Base-by-base conservation (phyloP, 2,888 invertebrate species). In the Polia nebulosa region DNA sequence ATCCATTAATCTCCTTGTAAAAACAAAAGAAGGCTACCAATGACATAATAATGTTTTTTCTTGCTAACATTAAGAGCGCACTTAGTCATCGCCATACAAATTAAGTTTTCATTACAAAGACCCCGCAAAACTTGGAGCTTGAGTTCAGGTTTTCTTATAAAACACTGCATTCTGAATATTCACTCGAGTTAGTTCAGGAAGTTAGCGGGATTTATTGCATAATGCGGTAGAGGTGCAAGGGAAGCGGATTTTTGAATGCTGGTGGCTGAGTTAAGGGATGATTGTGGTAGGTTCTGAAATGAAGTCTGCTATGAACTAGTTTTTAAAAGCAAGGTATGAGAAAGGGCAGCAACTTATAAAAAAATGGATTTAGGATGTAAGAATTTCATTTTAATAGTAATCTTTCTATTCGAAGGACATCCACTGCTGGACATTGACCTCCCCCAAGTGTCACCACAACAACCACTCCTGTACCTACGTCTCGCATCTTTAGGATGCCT, bases 171-270 rank as follows among this genome's bases (percentile, higher is more conserved):
- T 77, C 63, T 56, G 82, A 80, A 74, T 70, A 76, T 78, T 72
- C 69, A 78, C 56, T 66, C 73, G 67, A 81, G 86, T 82, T 85
- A 76, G 79, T 76, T 78, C 71, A 49, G 74, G 58, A 82, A 85
- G 83, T 85, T 84, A 65, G 72, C 29, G 63, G 75, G 78, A 84
- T 86, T 86, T 86, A 85, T 87, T 85, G 80, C 76, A 81, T 83
- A 79, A 84, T 79, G 81, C 79, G 81, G 60, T 49, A 39, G 41
- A 72, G 63, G 60, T 82, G 80, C 82, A 79, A 55, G 45, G 66
- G 59, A 41, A 57, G 70, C 63, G 44, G 36, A 20, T 49, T 71
- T 72, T 29, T 66, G 22, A 34, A 56, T 52, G 34, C 53, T 60
- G 55, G 44, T 53, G 39, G 13, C 53, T 57, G 64, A 58, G 20